A percentile compares a stretch with the other conserved stretches of the same genome.
These are phyloP conservation scores for Perca schrenkii DNA, from an alignment of 2,113 vertebrate genomes.

Conservation along the genomic window DNA sequence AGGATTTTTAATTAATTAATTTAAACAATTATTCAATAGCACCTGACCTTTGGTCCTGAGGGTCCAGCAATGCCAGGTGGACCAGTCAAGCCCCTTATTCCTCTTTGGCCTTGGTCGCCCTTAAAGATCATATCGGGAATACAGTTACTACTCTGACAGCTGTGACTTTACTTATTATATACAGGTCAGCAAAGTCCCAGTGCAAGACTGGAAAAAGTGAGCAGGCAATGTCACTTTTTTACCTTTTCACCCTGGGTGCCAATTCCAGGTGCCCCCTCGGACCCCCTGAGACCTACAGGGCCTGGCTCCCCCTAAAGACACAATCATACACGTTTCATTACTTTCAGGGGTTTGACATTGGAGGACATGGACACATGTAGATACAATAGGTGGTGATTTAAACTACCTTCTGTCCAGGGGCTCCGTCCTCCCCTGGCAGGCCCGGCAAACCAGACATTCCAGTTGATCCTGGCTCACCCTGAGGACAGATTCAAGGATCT, in stretches of 20 bases:
- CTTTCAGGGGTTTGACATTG: neutral
- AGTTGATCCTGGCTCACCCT: constrained; percentile 88
- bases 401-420: constrained; percentile 88
- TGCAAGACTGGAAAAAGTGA: neutral
- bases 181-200: neutral
- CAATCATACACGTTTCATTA: neutral
- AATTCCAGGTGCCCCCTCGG: constrained; percentile 86
- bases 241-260: constrained; percentile 93
- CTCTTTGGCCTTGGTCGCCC: constrained; percentile 93
- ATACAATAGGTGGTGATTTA: neutral
- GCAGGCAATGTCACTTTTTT: constrained; percentile 8
- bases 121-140: constrained; percentile 43
- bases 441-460: constrained; percentile 88
- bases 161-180: neutral
- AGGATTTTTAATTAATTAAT: neutral
- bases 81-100: constrained; percentile 88
- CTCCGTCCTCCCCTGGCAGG: constrained; percentile 90
- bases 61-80: constrained; percentile 88
- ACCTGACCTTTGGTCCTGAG: constrained; percentile 88
- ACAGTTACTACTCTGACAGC: constrained; percentile 33
- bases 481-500: constrained; percentile 34
- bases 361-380: neutral
- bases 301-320: constrained; percentile 88
- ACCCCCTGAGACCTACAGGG: constrained; percentile 84
- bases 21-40: neutral